Evolutionary conservation across 2,797 vertebrate species (phyloP).

Genomic region (Anguilla marmorata): DNA sequence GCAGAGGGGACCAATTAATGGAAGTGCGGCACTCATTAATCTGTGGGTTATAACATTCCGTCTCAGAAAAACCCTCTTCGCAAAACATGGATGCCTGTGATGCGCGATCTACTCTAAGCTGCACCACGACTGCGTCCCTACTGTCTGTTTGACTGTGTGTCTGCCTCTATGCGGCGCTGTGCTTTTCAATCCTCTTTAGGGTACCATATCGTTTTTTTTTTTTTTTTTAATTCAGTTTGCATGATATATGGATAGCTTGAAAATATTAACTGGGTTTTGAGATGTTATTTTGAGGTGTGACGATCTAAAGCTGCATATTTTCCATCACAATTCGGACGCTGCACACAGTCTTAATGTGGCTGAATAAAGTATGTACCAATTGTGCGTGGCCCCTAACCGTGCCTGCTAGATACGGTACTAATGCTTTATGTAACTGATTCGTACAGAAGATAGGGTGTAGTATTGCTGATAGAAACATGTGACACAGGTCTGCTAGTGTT

Average conservation of each 20-base stretch:
- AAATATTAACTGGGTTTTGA: background rate
- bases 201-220: background rate
- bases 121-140: background rate
- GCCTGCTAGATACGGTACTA: too few species aligned
- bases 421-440: background rate
- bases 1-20: constrained; percentile 19
- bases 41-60: background rate
- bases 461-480: too few species aligned
- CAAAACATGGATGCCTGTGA: background rate
- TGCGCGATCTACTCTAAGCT: background rate
- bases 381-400: background rate
- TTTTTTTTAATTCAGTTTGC: too few species aligned
- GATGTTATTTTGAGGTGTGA: background rate
- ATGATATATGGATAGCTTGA: background rate
- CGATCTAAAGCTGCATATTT: background rate
- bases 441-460: too few species aligned
- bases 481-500: too few species aligned
- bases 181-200: constrained; percentile 4
- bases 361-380: background rate
- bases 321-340: background rate
- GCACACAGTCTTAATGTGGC: background rate
- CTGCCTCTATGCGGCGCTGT: background rate
- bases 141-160: background rate
- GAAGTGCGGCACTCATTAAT: constrained; percentile 11
- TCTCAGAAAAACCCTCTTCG: background rate